Conservation (phyloP, 2,888 invertebrate genomes). For the Apodemia mormo region DNA sequence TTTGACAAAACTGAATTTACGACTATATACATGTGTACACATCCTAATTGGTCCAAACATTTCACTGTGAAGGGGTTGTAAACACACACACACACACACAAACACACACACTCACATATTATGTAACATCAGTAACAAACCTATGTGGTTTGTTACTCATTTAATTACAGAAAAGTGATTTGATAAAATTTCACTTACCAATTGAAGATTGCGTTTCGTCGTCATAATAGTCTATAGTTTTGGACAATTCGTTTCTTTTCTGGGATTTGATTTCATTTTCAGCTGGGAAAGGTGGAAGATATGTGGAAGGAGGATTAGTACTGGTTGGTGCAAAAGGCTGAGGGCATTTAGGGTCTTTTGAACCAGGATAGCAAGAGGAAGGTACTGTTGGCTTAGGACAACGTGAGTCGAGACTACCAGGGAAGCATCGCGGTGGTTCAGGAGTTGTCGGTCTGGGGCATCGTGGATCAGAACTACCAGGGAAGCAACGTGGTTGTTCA, state of each 20-base stretch:
- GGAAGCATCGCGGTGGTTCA: conserved; percentile 41
- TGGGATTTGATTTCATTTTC: conserved; percentile 63
- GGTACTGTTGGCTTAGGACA: conserved; percentile 48
- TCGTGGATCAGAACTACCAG: conserved; percentile 41
- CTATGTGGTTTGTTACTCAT: too few species aligned
- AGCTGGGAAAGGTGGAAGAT: conserved; percentile 70
- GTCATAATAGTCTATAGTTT: conserved; percentile 53
- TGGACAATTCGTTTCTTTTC: conserved; percentile 53
- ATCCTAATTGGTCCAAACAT: too few species aligned
- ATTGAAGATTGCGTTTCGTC: conserved; percentile 53
- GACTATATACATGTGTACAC: too few species aligned
- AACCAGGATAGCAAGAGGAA: conserved; percentile 65
- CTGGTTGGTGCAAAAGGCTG: conserved; percentile 69
- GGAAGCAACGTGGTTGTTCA: conserved; percentile 40
- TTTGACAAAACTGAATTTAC: too few species aligned
- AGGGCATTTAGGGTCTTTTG: conserved; percentile 64
- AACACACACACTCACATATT: too few species aligned
- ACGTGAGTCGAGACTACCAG: conserved; percentile 48
- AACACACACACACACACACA: too few species aligned
- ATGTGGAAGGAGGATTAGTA: conserved; percentile 69
- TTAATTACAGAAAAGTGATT: neutral
- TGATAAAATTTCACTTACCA: conserved; percentile 50
- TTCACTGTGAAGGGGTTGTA: too few species aligned
- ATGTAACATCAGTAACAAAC: too few species aligned
- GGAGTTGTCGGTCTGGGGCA: conserved; percentile 43